Evolutionary conservation across 1,140 invertebrate species (phyloP).

Genomic region (Euglossa dilemma): DNA sequence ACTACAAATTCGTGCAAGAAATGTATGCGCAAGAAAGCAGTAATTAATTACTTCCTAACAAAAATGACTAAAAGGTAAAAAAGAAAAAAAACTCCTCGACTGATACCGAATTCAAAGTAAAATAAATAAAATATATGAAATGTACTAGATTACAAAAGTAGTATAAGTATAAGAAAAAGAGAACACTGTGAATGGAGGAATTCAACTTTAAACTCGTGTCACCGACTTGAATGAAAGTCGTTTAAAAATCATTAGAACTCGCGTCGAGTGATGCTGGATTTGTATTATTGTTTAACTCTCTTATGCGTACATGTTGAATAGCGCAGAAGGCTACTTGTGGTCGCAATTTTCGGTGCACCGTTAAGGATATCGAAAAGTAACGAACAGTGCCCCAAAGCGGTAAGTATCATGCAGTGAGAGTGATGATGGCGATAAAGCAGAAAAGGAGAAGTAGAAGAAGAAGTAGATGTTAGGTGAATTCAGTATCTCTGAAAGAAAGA

Average conservation of each 20-base stretch:
- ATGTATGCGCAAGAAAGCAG: neutral
- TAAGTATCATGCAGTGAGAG: conserved; percentile 68
- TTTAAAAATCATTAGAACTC: neutral
- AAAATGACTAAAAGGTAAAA: neutral
- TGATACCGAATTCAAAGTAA: neutral
- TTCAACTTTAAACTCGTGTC: neutral
- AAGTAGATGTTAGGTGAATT: conserved; percentile 58
- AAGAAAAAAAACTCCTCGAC: neutral
- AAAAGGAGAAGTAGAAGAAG: conserved; percentile 66
- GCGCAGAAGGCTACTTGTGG: neutral
- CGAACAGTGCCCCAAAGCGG: conserved; percentile 49
- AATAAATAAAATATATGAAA: neutral
- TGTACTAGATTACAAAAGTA: neutral
- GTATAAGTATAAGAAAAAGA: neutral
- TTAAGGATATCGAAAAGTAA: conserved; percentile 32
- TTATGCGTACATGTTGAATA: conserved; percentile 5
- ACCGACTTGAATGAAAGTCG: neutral
- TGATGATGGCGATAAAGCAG: conserved; percentile 61
- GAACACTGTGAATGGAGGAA: neutral
- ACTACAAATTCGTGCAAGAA: conserved; percentile 13
- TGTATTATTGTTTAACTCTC: neutral
- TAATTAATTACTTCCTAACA: neutral
- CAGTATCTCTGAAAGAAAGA: conserved; percentile 73
- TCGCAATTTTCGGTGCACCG: conserved; percentile 15
- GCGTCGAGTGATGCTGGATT: neutral